A percentile compares a stretch with the other conserved stretches of the same genome.
These are phyloP conservation scores for Cryptotis parvus DNA, from an alignment of 2,113 vertebrate genomes.

Conservation along the genomic window DNA sequence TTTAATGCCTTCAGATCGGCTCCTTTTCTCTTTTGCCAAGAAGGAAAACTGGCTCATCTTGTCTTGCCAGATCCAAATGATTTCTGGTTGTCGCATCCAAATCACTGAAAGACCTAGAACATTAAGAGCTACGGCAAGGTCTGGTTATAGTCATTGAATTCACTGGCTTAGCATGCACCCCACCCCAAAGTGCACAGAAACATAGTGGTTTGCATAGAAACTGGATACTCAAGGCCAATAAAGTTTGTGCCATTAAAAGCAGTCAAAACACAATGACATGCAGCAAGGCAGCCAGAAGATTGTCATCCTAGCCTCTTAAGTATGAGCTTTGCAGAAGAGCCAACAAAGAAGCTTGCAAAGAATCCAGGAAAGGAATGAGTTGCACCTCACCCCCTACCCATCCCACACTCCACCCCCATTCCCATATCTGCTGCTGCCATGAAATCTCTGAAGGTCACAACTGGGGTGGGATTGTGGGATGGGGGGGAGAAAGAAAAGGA, in stretches of 20 bases:
- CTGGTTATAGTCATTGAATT: neutral
- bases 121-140: neutral
- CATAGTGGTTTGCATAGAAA: conserved; percentile 35
- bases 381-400: neutral
- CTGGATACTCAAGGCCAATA: conserved; percentile 26
- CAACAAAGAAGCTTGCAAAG: neutral
- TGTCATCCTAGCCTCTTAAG: conserved; percentile 20
- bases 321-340: neutral
- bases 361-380: neutral
- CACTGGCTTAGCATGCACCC: neutral
- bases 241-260: conserved; percentile 42
- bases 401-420: neutral
- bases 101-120: neutral
- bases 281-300: conserved; percentile 1
- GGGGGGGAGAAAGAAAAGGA: neutral
- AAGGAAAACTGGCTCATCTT: neutral
- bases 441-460: neutral
- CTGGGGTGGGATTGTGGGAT: too few relatives aligned
- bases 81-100: neutral
- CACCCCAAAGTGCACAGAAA: neutral
- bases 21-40: neutral
- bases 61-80: neutral
- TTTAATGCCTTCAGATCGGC: neutral
- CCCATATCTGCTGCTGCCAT: neutral
- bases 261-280: conserved; percentile 32